phyloP scores from a whole-genome alignment of 2,113 vertebrate species.

The Oreocharis arfaki region DNA sequence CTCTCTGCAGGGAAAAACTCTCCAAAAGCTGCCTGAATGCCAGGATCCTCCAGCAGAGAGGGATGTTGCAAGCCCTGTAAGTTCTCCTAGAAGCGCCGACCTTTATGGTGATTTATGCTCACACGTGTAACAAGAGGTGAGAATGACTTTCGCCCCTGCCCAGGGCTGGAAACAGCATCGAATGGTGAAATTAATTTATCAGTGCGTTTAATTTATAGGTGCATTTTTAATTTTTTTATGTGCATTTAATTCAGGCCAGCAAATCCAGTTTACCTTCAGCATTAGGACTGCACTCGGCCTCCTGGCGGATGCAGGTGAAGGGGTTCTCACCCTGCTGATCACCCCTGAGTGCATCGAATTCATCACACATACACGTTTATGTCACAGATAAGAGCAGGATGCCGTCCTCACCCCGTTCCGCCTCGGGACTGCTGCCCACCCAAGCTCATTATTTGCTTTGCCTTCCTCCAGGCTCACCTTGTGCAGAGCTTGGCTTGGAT shows the following conservation, averaged over 20 bases:
- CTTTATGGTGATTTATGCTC: neutral
- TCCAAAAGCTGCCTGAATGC: neutral
- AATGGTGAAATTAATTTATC: neutral
- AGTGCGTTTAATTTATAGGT: too few relatives aligned
- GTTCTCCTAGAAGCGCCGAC: accelerated
- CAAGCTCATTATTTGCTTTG: neutral
- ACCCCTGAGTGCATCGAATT: too few relatives aligned
- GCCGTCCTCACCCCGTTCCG: neutral
- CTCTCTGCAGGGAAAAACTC: neutral
- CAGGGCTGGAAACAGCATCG: neutral
- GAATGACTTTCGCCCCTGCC: neutral
- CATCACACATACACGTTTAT: accelerated
- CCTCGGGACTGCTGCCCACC: neutral
- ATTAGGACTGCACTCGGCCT: neutral
- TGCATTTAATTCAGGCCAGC: neutral
- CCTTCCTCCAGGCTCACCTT: neutral
- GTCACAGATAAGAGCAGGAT: neutral
- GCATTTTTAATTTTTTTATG: too few relatives aligned
- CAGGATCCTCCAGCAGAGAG: neutral
- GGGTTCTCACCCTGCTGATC: neutral
- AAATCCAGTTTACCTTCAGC: neutral
- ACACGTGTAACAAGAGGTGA: neutral
- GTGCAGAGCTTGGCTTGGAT: neutral
- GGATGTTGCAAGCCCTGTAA: accelerated
- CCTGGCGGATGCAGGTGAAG: neutral